Evolutionary conservation across 2,113 vertebrate species (phyloP).

Genomic region (Mobula hypostoma): DNA sequence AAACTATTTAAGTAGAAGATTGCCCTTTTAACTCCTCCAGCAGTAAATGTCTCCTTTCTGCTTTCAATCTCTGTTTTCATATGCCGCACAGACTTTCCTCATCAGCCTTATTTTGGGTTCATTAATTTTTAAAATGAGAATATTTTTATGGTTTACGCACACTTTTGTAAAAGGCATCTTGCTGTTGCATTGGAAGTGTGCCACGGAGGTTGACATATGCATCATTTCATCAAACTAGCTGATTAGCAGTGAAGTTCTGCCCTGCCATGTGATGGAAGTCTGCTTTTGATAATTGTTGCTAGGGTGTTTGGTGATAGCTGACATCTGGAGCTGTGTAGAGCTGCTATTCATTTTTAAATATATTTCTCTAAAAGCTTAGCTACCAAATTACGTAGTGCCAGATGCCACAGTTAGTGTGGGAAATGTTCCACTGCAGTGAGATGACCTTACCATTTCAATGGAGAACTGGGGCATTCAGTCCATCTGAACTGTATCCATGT

Average conservation of each 20-base stretch:
- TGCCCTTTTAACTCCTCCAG: too few relatives aligned
- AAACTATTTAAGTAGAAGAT: background rate
- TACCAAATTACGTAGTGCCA: background rate
- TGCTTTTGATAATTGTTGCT: background rate
- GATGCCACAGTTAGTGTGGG: background rate
- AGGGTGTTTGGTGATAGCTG: background rate
- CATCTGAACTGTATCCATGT: too few relatives aligned
- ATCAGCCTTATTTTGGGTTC: background rate
- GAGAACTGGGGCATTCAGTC: too few relatives aligned
- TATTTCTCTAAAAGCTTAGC: background rate
- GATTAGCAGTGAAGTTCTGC: background rate
- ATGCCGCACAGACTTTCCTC: background rate
- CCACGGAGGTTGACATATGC: background rate
- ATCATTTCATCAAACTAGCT: background rate
- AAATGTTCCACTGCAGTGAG: background rate
- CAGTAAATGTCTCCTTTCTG: background rate
- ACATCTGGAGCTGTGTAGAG: background rate
- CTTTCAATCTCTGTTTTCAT: background rate
- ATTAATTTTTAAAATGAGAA: background rate
- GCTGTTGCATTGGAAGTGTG: background rate
- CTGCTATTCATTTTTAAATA: background rate
- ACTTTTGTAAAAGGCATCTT: background rate
- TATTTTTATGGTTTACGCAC: background rate
- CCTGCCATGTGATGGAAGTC: background rate
- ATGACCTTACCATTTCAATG: too few relatives aligned